These are phyloP conservation scores for Ginglymostoma cirratum DNA, from an alignment of 2,113 vertebrate species.

Conservation along the genomic window DNA sequence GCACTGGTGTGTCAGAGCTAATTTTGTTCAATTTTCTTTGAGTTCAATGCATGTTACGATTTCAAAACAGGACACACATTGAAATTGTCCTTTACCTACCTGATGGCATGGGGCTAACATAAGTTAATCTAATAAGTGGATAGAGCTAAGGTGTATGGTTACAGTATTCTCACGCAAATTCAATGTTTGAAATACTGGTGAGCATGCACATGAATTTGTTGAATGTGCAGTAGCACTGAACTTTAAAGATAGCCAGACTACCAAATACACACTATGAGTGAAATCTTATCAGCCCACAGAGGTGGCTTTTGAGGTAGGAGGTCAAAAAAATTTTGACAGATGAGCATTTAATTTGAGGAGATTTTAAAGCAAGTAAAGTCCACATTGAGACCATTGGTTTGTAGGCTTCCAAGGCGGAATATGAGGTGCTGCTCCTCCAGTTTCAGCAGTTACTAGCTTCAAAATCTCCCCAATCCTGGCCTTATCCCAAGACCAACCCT, in stretches of 20 bases:
- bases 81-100: background rate
- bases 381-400: too few relatives aligned
- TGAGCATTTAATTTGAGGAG: too few relatives aligned
- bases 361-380: too few relatives aligned
- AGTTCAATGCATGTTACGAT: background rate
- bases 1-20: too few relatives aligned
- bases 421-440: too few relatives aligned
- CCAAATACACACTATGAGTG: background rate
- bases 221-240: background rate
- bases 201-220: background rate
- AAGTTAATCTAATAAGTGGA: background rate
- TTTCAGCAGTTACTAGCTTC: too few relatives aligned
- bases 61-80: background rate
- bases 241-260: background rate
- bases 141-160: background rate
- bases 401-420: too few relatives aligned
- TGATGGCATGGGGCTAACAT: background rate
- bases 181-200: background rate
- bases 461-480: too few relatives aligned
- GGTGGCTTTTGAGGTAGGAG: too few relatives aligned
- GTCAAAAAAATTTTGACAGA: too few relatives aligned
- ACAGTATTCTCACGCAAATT: background rate
- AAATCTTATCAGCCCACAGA: too few relatives aligned
- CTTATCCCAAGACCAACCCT: too few relatives aligned
- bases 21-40: background rate